Evolutionary conservation across 1,140 invertebrate genomes (phyloP), one percentile per base, ranked within the genome.

Genomic region (Asbolus verrucosus): DNA sequence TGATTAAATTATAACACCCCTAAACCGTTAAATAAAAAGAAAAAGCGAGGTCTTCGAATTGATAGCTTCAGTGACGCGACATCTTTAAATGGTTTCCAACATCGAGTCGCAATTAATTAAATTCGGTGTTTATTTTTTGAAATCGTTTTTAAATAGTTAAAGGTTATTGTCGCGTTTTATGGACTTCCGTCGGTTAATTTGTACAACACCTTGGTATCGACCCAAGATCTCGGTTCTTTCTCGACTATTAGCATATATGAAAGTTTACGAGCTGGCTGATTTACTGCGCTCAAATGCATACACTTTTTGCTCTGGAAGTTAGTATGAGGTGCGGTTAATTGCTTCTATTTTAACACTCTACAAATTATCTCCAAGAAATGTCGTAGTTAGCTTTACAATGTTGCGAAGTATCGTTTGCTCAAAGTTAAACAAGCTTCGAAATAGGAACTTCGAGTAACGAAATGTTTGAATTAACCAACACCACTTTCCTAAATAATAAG

Each of bases 211-310:
- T 50, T 18, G 6, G 9, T 30, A 54, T 54, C 46, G 46, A 27
- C 21, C 46, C 46, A 19, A 27, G 46, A 54, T 54, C 39, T 43
- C 15, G 15, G 41, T 46, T 36, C 36, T 62, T 62, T 33, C 36
- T 24, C 16, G 33, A 63, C 61, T 41, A 63, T 63, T 63, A 63
- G 61, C 61, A 63, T 63, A 63, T 39, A 63, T 63, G 61, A 63
- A 63, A 63, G 61, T 63, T 63, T 63, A 63, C 61, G 61, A 63
- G 36, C 61, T 39, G 15, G 16, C 39, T 63, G 61, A 63, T 63
- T 63, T 63, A 63, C 33, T 63, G 61, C 61, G 36, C 39, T 63
- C 61, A 63, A 63, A 43, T 63, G 61, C 61, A 63, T 41, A n/a
- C 16, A 39, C 24, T 63, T 63, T 63, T 63, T 63, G 61, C 31